A percentile compares a stretch with the other conserved stretches of the same genome.
Conservation (phyloP, 1,140 invertebrate genomes). For the Andrena cerasifolii region DNA sequence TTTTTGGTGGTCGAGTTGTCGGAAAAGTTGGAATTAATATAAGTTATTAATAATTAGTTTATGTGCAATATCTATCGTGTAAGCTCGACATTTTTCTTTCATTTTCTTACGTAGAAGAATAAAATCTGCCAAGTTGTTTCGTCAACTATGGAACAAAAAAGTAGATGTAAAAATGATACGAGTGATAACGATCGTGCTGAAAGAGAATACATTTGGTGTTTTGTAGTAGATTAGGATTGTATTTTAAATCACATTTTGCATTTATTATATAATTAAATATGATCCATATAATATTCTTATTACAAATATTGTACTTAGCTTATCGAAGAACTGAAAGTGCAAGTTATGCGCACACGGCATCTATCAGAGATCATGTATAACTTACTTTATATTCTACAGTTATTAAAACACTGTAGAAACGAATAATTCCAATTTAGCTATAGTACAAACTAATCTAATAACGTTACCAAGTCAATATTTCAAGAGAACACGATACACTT, state of each 20-base stretch:
- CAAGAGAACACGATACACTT: neutral
- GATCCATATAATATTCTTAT: constrained; percentile 23
- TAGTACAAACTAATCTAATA: constrained; percentile 44
- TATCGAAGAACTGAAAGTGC: constrained; percentile 27
- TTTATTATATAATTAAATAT: constrained; percentile 29
- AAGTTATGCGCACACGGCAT: constrained; percentile 2
- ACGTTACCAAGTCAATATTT: constrained; percentile 3
- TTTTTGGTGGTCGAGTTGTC: neutral
- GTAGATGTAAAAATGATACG: neutral
- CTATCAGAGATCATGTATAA: constrained; percentile 7
- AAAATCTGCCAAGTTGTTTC: neutral
- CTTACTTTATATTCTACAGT: constrained; percentile 14
- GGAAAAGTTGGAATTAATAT: constrained; percentile 10
- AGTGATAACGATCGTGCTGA: neutral
- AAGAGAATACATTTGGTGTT: neutral
- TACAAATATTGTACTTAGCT: constrained; percentile 58
- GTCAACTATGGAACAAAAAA: neutral
- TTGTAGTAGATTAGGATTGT: neutral
- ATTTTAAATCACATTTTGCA: constrained; percentile 15
- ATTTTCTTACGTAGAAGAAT: constrained; percentile 14
- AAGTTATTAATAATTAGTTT: constrained; percentile 17
- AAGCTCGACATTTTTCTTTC: constrained; percentile 3
- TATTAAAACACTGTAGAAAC: neutral
- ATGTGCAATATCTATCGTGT: constrained; percentile 40
- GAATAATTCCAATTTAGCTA: constrained; percentile 19